Evolutionary conservation across 1,140 invertebrate genomes (phyloP).

Genomic region (Nixonia krombeini): DNA sequence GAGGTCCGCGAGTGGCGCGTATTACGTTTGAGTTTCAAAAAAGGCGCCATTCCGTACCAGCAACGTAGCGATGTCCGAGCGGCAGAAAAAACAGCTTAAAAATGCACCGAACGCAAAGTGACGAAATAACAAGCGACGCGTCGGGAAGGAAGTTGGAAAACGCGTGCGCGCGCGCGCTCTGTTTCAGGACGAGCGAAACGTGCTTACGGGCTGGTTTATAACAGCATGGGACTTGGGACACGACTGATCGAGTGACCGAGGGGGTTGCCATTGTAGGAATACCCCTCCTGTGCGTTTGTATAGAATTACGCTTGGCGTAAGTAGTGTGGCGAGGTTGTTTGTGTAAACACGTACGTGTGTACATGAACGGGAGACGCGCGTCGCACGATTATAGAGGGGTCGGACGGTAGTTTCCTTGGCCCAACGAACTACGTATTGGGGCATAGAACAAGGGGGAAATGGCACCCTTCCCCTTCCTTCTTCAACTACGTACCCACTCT

Average conservation of each 20-base stretch:
- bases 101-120: constrained; percentile 5
- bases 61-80: background rate
- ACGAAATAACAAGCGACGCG: background rate
- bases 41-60: background rate
- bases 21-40: background rate
- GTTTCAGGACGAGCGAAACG: constrained; percentile 26
- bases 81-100: constrained; percentile 4
- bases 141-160: constrained; percentile 7
- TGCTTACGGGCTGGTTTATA: constrained; percentile 53
- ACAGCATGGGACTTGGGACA: constrained; percentile 64
- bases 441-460: constrained; percentile 48
- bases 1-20: too few relatives aligned
- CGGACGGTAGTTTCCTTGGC: constrained; percentile 34
- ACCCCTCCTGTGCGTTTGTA: constrained; percentile 67
- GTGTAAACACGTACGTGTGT: constrained; percentile 29
- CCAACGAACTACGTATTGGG: constrained; percentile 28
- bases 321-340: constrained; percentile 40
- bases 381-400: constrained; percentile 12
- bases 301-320: constrained; percentile 60
- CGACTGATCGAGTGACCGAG: constrained; percentile 71
- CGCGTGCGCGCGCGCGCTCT: background rate
- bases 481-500: constrained; percentile 35
- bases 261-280: constrained; percentile 68
- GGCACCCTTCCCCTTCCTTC: constrained; percentile 35
- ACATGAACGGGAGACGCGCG: constrained; percentile 23